Evolutionary conservation across 2,888 invertebrate genomes (phyloP).

Genomic region (Drosophila nr. perissopoda): DNA sequence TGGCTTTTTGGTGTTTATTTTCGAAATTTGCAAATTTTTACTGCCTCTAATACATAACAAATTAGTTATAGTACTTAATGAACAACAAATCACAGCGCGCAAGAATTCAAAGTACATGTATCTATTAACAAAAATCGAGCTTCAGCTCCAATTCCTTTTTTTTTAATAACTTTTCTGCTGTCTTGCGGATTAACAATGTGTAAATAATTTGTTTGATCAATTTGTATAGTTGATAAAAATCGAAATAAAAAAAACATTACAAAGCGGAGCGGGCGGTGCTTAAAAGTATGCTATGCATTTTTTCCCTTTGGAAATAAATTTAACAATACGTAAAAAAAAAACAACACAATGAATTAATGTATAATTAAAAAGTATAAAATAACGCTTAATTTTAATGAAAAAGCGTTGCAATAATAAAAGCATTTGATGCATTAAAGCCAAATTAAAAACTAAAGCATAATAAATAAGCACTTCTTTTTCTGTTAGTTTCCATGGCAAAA

Average conservation of each 20-base stretch:
- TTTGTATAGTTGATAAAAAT: conserved; percentile 41
- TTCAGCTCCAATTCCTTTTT: conserved; percentile 19
- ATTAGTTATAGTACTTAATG: conserved; percentile 8
- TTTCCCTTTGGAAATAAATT: conserved; percentile 11
- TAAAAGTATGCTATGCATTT: conserved; percentile 48
- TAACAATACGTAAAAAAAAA: neutral
- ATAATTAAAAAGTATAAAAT: neutral
- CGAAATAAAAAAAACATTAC: conserved; percentile 39
- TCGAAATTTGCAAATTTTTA: conserved; percentile 29
- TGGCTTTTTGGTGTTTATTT: conserved; percentile 10
- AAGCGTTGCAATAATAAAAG: conserved; percentile 38
- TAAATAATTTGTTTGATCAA: conserved; percentile 41
- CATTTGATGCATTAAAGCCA: conserved; percentile 40
- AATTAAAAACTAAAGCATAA: conserved; percentile 28
- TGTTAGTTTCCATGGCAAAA: conserved; percentile 57
- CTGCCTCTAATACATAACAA: conserved; percentile 39
- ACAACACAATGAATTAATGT: conserved; percentile 12
- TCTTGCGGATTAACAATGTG: conserved; percentile 82
- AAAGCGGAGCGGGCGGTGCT: conserved; percentile 37
- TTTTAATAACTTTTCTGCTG: conserved; percentile 34
- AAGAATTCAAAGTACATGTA: conserved; percentile 17
- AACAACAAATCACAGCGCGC: conserved; percentile 31
- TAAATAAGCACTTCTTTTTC: conserved; percentile 40
- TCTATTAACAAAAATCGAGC: conserved; percentile 29
- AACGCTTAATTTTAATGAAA: conserved; percentile 11